Conservation (phyloP, 1,140 invertebrate species). For the Oryctes rhinoceros region DNA sequence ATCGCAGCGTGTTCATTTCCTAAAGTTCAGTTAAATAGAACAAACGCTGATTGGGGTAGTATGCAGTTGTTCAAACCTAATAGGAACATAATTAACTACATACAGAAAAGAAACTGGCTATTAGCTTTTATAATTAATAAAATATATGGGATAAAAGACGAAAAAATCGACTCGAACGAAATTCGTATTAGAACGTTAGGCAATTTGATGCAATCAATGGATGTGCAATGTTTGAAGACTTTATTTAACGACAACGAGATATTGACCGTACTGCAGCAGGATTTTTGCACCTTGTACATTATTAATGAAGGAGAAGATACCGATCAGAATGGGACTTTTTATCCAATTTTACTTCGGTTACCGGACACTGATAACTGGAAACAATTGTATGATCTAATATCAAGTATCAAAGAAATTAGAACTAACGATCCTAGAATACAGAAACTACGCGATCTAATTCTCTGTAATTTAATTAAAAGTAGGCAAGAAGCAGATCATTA, state of each 20-base stretch:
- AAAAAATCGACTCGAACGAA: slow-evolving; percentile 56
- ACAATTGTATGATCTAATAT: slow-evolving; percentile 52
- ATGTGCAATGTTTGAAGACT: slow-evolving; percentile 59
- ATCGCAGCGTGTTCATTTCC: slow-evolving; percentile 68
- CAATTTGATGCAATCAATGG: slow-evolving; percentile 61
- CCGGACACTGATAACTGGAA: slow-evolving; percentile 49
- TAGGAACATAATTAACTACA: slow-evolving; percentile 64
- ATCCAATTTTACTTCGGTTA: slow-evolving; percentile 11
- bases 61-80: slow-evolving; percentile 50
- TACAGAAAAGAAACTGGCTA: slow-evolving; percentile 67
- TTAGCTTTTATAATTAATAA: slow-evolving; percentile 66
- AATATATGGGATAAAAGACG: slow-evolving; percentile 60
- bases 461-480: slow-evolving; percentile 53
- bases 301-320: neutral
- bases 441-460: slow-evolving; percentile 53
- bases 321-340: neutral
- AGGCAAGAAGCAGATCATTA: slow-evolving; percentile 51
- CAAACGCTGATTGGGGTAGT: slow-evolving; percentile 15
- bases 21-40: slow-evolving; percentile 53
- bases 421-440: slow-evolving; percentile 46
- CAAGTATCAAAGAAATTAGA: slow-evolving; percentile 56
- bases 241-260: slow-evolving; percentile 64
- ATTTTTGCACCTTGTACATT: slow-evolving; percentile 42
- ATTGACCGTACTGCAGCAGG: slow-evolving; percentile 62
- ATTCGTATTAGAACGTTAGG: slow-evolving; percentile 59